Base-by-base conservation (phyloP, 2,888 invertebrate genomes). In the Phalera bucephala region DNA sequence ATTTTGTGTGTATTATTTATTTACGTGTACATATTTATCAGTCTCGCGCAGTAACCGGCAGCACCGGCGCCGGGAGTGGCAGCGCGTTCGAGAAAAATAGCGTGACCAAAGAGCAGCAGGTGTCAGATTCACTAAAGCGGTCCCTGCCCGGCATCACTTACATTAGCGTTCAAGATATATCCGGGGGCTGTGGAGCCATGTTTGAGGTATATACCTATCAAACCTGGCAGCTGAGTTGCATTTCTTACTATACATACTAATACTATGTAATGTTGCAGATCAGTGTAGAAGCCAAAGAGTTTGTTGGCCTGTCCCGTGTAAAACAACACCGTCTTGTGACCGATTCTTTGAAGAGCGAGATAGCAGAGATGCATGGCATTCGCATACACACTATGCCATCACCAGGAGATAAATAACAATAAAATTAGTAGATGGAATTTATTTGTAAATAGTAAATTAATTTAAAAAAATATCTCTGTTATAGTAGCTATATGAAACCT, bases 111-210 rank as follows among this genome's bases (percentile, higher is more conserved):
- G 88, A 89, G 42, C 69, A 87, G 43, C 75, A 82, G 46, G 55
- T 89, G 5, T 74, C 82, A 0, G 72, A 73, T 3, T 65, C 62
- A 0, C 52, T 89, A 23, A 77, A 72, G 44, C 73, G 63, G n/a
- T 58, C 83, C 0, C 89, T 94, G 66, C 94, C 94, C 0, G 86
- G 91, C 31, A 94, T 94, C 7, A 90, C 91, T 6, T 80, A 86
- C 28, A 91, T 95, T 36, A 90, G 92, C 64, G 93, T 95, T 0
- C 88, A 91, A 40, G 95, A 95, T 64, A 92, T 94, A 28, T 95
- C 95, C 9, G 96, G 95, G 38, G 94, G 95, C 31, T 94, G 96
- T 72, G 95, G 95, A 1, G 95, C 95, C 9, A 95, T 95, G 95
- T 95, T 93, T 77, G 94, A 94, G 80, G 92, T 93, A 46, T 7